Evolutionary conservation across 2,113 vertebrate genomes (phyloP), one percentile per base, ranked within the genome.

Genomic region (Anser cygnoides): DNA sequence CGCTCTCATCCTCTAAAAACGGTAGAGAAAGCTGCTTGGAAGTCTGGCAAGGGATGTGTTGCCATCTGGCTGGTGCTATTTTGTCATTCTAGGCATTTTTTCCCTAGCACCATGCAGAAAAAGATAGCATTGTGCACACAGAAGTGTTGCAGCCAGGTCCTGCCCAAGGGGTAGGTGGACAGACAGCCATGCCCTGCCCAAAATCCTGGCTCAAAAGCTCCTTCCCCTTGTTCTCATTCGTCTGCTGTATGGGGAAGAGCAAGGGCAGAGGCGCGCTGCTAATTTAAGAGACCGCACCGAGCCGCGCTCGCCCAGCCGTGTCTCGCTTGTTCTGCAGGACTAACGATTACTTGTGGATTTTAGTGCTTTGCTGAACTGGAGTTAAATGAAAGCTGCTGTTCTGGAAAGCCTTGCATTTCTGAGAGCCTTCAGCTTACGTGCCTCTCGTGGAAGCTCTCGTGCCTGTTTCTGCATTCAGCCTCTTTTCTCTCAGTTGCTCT

Each of bases 61-160:
- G 41, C 96, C 94, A 94, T 95, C 90, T 95, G 95, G 82, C 63
- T 80, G 37, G 50, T 77, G 54, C 33, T 89, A 20, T 50, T 85
- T 92, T 75, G 90, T 83, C 11, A 28, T 61, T 92, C 31, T 79
- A 62, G 58, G 25, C 90, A 52, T 91, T 61, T 72, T 84, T 87
- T 92, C 92, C 25, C 22, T 39, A 87, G 70, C 31, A 57, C 52
- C 14, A 16, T 82, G 58, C 74, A 83, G 87, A 79, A 90, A 44
- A 86, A 44, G 63, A 65, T 67, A 92, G 63, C 19, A 77, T 95
- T 86, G 22, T 62, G 23, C 73, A 58, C 52, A 43, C 44, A 77
- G 88, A 29, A 2, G 0, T 3, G 6, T 76, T 73, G 92, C 68
- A 76, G 49, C 80, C 33, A 0, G 2, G 20, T 77, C 54, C 67